phyloP scores from a whole-genome alignment of 2,797 vertebrate species.

The Centropyge bicolor region DNA sequence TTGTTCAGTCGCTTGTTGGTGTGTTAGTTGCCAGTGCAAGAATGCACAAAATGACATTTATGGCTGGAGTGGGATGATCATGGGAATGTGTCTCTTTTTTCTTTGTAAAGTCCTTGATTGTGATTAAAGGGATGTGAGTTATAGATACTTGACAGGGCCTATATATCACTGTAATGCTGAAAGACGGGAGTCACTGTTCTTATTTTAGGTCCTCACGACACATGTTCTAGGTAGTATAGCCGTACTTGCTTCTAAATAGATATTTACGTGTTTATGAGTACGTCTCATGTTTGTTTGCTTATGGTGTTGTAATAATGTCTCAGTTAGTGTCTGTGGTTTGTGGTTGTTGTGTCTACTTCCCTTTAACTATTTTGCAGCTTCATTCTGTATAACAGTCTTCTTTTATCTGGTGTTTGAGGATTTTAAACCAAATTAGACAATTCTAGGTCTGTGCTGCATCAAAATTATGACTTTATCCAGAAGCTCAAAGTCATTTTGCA shows the following conservation, averaged over 20 bases:
- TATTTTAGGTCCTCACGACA: neutral
- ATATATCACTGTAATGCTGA: neutral
- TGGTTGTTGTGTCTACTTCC: neutral
- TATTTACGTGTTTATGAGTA: neutral
- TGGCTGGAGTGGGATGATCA: conserved; percentile 9
- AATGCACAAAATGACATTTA: conserved; percentile 12
- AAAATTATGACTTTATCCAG: neutral
- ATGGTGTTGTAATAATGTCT: neutral
- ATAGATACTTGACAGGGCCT: neutral
- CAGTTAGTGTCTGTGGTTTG: neutral
- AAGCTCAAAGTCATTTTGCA: neutral
- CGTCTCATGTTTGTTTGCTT: neutral
- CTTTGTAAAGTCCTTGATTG: conserved; percentile 15
- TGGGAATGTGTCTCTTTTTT: neutral
- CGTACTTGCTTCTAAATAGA: neutral
- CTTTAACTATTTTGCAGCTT: neutral
- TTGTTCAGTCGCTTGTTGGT: conserved; percentile 4
- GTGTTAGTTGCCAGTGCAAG: conserved; percentile 4
- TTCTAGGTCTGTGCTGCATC: neutral
- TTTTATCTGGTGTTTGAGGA: neutral
- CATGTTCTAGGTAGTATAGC: too few species aligned
- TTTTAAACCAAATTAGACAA: neutral
- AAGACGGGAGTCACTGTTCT: neutral
- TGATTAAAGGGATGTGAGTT: neutral
- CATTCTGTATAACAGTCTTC: neutral